Conservation (phyloP, 1,140 invertebrate species). For the Gryllus bimaculatus region DNA sequence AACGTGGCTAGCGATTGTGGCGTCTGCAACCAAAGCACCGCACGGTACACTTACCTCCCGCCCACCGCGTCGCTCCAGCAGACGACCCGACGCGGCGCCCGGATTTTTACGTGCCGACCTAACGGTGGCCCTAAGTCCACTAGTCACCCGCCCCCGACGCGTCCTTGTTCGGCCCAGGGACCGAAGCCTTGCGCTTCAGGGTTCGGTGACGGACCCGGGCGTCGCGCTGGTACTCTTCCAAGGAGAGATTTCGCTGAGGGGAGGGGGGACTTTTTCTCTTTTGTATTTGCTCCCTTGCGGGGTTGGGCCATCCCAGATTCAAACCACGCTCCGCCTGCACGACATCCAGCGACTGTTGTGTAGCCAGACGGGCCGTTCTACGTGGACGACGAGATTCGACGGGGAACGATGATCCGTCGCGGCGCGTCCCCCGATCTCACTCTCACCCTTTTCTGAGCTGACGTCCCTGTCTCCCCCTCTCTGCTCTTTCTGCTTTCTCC, state of each 20-base stretch:
- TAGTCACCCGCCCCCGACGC: not conserved
- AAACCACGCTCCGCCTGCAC: not conserved
- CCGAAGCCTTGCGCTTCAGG: not conserved
- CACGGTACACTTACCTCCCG: not conserved
- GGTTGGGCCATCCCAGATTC: not conserved
- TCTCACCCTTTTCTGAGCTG: not conserved
- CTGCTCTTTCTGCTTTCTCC: not conserved
- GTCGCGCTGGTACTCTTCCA: not conserved
- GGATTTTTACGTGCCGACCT: not conserved
- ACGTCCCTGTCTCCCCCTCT: too few species aligned
- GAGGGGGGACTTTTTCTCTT: not conserved
- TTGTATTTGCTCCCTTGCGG: not conserved
- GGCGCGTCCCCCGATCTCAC: not conserved
- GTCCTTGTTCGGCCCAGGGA: not conserved
- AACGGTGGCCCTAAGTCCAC: not conserved
- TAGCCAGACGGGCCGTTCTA: not conserved
- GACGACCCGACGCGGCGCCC: too few species aligned
- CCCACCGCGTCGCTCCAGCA: not conserved
- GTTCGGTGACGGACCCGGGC: not conserved
- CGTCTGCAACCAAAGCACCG: not conserved
- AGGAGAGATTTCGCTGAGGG: not conserved
- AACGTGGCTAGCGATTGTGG: too few species aligned
- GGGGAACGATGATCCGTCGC: not conserved
- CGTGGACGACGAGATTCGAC: not conserved
- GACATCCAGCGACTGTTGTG: not conserved